Percentiles rank a stretch among this genome's conserved stretches.
phyloP scores from a whole-genome alignment of 2,797 vertebrate genomes.

The Sus cebifrons region DNA sequence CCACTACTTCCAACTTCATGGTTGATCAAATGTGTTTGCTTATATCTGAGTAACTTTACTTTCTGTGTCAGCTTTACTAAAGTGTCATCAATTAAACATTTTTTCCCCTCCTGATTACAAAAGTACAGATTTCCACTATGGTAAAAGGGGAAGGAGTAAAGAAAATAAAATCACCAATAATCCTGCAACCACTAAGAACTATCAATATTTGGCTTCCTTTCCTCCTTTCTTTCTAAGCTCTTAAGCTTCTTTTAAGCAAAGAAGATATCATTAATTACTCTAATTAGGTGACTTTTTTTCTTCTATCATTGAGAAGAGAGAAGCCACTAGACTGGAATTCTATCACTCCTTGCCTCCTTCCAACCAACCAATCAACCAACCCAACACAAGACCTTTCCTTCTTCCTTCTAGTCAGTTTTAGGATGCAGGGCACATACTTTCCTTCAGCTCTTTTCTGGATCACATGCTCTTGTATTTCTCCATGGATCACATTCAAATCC shows the following conservation, averaged over 20 bases:
- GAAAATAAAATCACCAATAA: not conserved
- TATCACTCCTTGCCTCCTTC: not conserved
- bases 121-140: not conserved
- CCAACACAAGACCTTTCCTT: not conserved
- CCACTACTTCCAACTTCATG: not conserved
- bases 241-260: not conserved
- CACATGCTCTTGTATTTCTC: not conserved
- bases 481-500: not conserved
- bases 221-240: not conserved
- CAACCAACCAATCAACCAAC: not conserved
- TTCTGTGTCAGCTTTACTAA: constrained; percentile 22
- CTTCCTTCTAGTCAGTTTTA: constrained; percentile 12
- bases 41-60: not conserved
- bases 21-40: constrained; percentile 28
- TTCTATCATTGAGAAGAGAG: not conserved
- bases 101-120: not conserved
- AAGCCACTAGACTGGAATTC: not conserved
- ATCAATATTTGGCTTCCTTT: not conserved
- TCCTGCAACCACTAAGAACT: not conserved
- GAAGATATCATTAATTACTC: not conserved
- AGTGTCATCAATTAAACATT: not conserved
- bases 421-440: not conserved
- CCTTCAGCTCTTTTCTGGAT: not conserved
- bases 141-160: not conserved
- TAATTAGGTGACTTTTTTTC: not conserved